Evolutionary conservation across 2,888 invertebrate species (phyloP).

Genomic region (Ophion costatus): DNA sequence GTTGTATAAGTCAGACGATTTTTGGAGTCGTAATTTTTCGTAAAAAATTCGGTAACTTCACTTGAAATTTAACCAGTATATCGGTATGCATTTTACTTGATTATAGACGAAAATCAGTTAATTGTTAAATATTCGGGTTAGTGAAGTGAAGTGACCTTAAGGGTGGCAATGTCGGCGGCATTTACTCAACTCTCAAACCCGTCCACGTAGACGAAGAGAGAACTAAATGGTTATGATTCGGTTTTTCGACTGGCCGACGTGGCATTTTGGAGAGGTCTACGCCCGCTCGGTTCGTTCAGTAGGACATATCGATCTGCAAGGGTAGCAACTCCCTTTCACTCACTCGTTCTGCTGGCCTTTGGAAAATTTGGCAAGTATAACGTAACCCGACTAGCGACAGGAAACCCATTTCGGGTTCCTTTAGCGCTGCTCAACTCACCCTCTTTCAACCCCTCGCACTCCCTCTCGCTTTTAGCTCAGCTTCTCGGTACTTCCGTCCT

Average conservation of each 20-base stretch:
- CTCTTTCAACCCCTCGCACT: not conserved
- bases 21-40: too few species aligned
- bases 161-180: conserved; percentile 33
- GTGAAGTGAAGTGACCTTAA: conserved; percentile 23
- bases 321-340: conserved; percentile 21
- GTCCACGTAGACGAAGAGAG: not conserved
- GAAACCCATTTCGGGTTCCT: conserved; percentile 11
- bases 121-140: not conserved
- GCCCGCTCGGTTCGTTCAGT: conserved; percentile 73
- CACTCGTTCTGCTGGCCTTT: not conserved
- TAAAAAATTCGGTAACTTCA: too few species aligned
- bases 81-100: too few species aligned
- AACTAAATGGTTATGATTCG: conserved; percentile 1
- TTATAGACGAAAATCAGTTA: too few species aligned
- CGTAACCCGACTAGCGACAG: conserved; percentile 6
- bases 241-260: conserved; percentile 45
- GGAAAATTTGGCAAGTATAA: not conserved
- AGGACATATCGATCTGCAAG: conserved; percentile 73
- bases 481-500: not conserved
- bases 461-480: not conserved
- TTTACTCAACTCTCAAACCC: conserved; percentile 3
- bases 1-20: too few species aligned
- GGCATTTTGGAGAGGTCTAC: conserved; percentile 39
- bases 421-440: conserved; percentile 2
- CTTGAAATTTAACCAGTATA: too few species aligned